Evolutionary conservation across 2,113 vertebrate species (phyloP).

Genomic region (Dicrurus megarhynchus): DNA sequence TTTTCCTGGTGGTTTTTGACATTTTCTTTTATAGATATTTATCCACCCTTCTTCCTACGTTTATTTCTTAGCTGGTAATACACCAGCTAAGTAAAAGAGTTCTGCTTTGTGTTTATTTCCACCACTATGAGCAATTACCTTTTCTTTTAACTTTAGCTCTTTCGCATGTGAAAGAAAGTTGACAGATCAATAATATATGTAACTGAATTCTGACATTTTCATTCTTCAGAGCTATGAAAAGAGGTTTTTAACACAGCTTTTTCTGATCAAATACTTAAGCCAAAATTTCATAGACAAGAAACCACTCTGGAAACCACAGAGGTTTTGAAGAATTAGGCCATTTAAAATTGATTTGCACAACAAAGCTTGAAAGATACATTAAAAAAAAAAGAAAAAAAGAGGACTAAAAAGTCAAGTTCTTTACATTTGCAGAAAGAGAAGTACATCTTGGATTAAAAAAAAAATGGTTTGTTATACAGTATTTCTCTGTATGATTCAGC

Average conservation of each 20-base stretch:
- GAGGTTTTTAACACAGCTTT: background rate
- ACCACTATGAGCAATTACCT: background rate
- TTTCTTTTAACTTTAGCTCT: background rate
- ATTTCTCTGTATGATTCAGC: background rate
- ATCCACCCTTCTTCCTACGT: background rate
- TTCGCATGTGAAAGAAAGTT: background rate
- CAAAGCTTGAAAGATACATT: background rate
- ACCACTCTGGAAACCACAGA: background rate
- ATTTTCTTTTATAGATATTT: background rate
- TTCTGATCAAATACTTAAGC: background rate
- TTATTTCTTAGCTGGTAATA: background rate
- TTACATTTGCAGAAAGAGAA: background rate
- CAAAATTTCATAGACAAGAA: background rate
- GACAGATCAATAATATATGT: background rate
- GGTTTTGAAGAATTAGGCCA: background rate
- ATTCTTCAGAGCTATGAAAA: background rate
- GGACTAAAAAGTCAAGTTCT: background rate
- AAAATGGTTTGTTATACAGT: rapidly evolving
- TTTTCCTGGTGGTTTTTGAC: background rate
- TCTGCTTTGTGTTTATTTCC: background rate
- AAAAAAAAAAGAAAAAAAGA: background rate
- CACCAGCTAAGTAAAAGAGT: background rate
- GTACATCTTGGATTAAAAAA: background rate
- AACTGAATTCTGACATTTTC: background rate
- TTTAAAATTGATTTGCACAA: background rate